These are phyloP conservation scores for Ariopsis seemanni DNA, from an alignment of 2,113 vertebrate genomes.

Conservation along the genomic window DNA sequence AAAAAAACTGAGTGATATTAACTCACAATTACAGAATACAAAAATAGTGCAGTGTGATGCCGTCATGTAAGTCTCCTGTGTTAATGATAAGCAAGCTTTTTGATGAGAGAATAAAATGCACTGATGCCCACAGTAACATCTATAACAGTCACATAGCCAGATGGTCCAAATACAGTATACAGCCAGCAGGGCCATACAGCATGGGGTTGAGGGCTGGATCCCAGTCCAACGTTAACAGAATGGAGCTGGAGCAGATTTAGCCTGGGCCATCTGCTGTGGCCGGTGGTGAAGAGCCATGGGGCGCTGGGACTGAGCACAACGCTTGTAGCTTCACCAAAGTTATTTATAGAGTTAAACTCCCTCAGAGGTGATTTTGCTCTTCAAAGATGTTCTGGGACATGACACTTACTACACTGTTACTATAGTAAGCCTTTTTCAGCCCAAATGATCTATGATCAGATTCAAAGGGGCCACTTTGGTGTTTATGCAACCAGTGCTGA, in stretches of 20 bases:
- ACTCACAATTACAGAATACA: background rate
- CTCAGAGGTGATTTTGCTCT: background rate
- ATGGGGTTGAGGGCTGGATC: constrained; percentile 34
- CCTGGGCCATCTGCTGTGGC: constrained; percentile 38
- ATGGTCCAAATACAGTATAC: constrained; percentile 40
- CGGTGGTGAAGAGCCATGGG: constrained; percentile 32
- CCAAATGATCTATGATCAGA: background rate
- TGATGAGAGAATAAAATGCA: constrained; percentile 1
- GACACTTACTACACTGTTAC: background rate
- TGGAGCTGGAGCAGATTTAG: constrained; percentile 39
- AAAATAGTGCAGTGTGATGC: background rate
- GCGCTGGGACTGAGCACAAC: background rate
- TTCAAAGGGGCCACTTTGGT: background rate
- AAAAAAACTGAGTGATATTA: background rate
- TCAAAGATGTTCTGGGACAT: background rate
- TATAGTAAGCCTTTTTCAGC: background rate
- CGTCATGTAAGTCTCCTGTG: background rate
- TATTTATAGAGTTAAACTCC: constrained; percentile 29
- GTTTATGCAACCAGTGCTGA: background rate
- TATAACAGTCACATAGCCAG: constrained; percentile 16
- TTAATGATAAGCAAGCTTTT: background rate
- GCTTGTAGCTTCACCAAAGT: constrained; percentile 13
- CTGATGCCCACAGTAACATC: constrained; percentile 11
- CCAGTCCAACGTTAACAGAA: constrained; percentile 43
- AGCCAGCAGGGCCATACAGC: constrained; percentile 27